A percentile compares a stretch with the other conserved stretches of the same genome.
phyloP scores from a whole-genome alignment of 2,113 vertebrate genomes.

The Hemicordylus capensis region DNA sequence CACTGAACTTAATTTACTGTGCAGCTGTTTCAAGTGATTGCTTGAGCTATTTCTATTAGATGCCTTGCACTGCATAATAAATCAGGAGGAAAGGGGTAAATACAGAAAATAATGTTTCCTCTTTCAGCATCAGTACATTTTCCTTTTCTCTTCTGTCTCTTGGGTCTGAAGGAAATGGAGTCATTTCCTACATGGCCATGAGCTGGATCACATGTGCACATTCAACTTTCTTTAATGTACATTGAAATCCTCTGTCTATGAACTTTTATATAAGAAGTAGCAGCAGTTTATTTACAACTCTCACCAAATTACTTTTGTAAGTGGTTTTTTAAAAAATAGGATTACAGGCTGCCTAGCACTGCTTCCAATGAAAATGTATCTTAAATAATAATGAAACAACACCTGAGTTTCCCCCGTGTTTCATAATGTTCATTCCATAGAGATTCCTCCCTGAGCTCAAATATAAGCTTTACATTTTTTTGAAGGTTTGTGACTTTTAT shows the following conservation, averaged over 20 bases:
- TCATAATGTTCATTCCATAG: slow-evolving; percentile 26
- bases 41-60: slow-evolving; percentile 16
- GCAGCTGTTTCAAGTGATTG: slow-evolving; percentile 36
- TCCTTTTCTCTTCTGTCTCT: neutral
- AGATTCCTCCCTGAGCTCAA: neutral
- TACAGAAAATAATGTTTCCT: neutral
- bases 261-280: neutral
- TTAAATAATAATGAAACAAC: slow-evolving; percentile 34
- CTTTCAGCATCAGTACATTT: neutral
- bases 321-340: slow-evolving; percentile 16
- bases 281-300: neutral
- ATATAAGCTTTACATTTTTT: slow-evolving; percentile 11
- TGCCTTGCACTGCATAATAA: neutral
- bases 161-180: neutral
- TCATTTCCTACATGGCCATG: neutral
- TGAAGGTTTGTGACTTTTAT: slow-evolving; percentile 11
- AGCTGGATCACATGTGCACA: neutral
- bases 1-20: slow-evolving; percentile 34
- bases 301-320: slow-evolving; percentile 21
- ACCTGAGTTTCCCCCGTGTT: slow-evolving; percentile 34
- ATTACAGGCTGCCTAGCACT: neutral
- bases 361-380: neutral
- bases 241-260: neutral
- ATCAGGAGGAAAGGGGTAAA: neutral
- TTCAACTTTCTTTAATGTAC: neutral